Evolutionary conservation across 2,888 invertebrate species (phyloP), one percentile per base, ranked within the genome.

Genomic region (Meteorus colon): DNA sequence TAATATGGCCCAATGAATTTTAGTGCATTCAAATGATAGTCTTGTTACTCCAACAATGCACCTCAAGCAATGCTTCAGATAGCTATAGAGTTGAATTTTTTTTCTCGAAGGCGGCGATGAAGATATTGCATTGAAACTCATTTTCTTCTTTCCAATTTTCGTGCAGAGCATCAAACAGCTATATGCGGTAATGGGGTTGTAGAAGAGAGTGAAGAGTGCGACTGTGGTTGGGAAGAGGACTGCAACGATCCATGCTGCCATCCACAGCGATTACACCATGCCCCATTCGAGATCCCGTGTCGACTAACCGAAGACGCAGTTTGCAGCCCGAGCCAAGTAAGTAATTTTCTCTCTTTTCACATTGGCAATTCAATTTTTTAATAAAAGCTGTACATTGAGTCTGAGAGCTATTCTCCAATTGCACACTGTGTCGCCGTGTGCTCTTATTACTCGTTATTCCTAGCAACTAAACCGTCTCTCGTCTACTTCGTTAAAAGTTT

Each of bases 161-260:
- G 41, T 10, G 41, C 90, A 96, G 97, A 96, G 88, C 95, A 96
- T 37, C 96, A 97, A 89, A 94, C 94, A 75, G 95, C 98, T 1
- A 96, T 98, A 87, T 99, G 99, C 90, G 99, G 99, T 73, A 99
- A 99, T 90, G 97, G 97, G 41, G 97, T 99, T 65, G 97, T 97
- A 60, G 99, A 99, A 89, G 94, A 94, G 71, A 97, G 96, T 24
- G 99, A 99, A 90, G 95, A 98, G 90, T 99, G 99, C 89, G 99
- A 99, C 90, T 99, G 98, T 89, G 99, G 98, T 73, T 98, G 97
- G 96, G 96, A 96, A 84, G 96, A 97, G 84, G 97, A 98, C 87
- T 98, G 98, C 89, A 93, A 94, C 75, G 97, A 97, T 89, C 92
- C 93, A 63, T 98, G 98, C 89, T 98, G 98, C 89, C 95, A 95